Conservation (phyloP, 2,797 vertebrate species). For the Rachycentron canadum region DNA sequence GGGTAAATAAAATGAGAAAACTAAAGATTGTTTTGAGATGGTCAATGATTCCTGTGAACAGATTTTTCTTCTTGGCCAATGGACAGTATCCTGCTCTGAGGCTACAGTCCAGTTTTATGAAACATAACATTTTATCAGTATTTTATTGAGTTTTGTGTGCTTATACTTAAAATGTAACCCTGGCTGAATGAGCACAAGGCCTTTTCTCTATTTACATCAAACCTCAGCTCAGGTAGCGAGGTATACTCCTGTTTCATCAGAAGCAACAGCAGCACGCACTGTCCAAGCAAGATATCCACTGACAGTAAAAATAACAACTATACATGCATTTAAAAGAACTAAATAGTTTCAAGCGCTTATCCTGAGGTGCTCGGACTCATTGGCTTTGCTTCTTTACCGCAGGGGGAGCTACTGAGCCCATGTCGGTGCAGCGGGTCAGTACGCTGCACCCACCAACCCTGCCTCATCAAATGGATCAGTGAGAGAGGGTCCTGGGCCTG, state of each 20-base stretch:
- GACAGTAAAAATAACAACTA: background rate
- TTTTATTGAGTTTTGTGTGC: background rate
- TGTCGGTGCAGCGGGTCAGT: conserved; percentile 97
- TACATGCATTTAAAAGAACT: conserved; percentile 6
- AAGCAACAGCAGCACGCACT: conserved; percentile 8
- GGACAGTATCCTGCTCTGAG: background rate
- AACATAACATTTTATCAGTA: background rate
- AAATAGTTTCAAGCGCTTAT: background rate
- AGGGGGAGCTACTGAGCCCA: conserved; percentile 98
- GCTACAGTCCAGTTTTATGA: background rate
- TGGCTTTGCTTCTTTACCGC: conserved; percentile 43
- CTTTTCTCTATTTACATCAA: conserved; percentile 2
- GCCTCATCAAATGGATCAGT: conserved; percentile 98
- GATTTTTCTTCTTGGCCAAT: conserved; percentile 29
- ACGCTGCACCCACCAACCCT: conserved; percentile 95
- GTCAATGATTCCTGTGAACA: conserved; percentile 24
- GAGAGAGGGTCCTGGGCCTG: conserved; percentile 99
- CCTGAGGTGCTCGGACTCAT: background rate
- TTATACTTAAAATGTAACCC: background rate
- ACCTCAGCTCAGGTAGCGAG: background rate
- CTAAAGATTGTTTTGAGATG: background rate
- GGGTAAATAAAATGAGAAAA: conserved; percentile 31
- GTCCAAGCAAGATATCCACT: background rate
- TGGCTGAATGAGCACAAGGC: background rate
- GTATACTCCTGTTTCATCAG: background rate